Base-by-base conservation (phyloP, 2,888 invertebrate species). In the Conistra vaccinii region DNA sequence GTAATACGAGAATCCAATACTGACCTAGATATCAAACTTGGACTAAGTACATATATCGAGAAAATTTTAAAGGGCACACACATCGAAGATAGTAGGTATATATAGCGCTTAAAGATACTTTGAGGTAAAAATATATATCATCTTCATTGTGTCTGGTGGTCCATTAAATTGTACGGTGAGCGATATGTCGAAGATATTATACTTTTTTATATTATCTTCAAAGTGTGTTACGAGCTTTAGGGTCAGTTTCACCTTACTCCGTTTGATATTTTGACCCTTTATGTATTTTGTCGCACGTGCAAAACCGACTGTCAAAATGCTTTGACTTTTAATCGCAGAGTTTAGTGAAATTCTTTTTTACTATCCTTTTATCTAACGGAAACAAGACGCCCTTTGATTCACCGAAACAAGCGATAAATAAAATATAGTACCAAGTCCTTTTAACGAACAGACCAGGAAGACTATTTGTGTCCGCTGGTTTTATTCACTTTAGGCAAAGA, bases 401-500 rank as follows among this genome's bases (percentile, higher is more conserved):
- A n/a, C 53, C 32, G 35, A 73, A 82, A 73, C 78, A 80, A 80
- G 63, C 65, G 51, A 71, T 73, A 69, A 72, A 85, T 77, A 75
- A 79, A 79, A 84, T 69, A n/a, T 66, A 85, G 60, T 76, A 81
- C 73, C 76, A 78, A 80, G 77, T 77, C 81, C 81, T 83, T 80
- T 77, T 73, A 76, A 76, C 72, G 78, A 86, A 88, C 87, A 88
- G 85, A 89, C 86, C 90, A 87, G 90, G 90, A 91, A 90, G 88
- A 85, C 83, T 88, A 84, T 86, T 83, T 83, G 76, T 84, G 84
- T 81, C 82, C 53, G 70, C 80, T 74, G 83, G 83, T 84, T 83
- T 83, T 82, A 84, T 83, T 85, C 82, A 76, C 76, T 88, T 85
- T 88, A 88, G 87, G 89, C 90, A 88, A 90, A 90, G 90, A 88